These are phyloP conservation scores for Linnaemya tessellans DNA, from an alignment of 2,888 invertebrate genomes.

Conservation along the genomic window DNA sequence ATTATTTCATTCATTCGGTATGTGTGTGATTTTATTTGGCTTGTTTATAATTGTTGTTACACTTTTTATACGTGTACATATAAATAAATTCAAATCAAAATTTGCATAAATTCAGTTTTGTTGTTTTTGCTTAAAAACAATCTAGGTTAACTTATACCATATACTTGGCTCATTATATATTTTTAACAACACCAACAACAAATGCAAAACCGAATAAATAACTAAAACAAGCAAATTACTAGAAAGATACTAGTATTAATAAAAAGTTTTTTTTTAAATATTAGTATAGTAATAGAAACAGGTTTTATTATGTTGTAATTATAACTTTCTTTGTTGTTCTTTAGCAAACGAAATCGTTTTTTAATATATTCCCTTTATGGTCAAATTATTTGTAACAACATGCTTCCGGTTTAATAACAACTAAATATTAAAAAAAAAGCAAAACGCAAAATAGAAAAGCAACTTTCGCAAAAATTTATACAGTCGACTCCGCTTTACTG, in stretches of 20 bases:
- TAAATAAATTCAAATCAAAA: conserved; percentile 55
- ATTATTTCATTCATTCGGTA: conserved; percentile 65
- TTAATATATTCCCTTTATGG: conserved; percentile 63
- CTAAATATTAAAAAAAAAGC: not conserved
- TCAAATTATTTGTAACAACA: conserved; percentile 59
- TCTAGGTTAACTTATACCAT: conserved; percentile 70
- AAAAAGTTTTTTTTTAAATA: not conserved
- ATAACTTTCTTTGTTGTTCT: conserved; percentile 51
- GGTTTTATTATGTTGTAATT: conserved; percentile 64
- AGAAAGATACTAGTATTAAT: not conserved
- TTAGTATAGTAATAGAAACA: conserved; percentile 40
- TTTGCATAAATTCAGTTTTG: conserved; percentile 62
- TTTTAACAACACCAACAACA: conserved; percentile 27
- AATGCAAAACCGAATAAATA: not conserved
- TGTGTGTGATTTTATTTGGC: conserved; percentile 43
- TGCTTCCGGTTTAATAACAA: conserved; percentile 49
- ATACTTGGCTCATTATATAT: conserved; percentile 36
- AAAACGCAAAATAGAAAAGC: conserved; percentile 13
- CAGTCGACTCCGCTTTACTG: too few species aligned
- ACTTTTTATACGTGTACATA: conserved; percentile 2
- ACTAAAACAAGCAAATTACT: not conserved
- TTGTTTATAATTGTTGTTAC: conserved; percentile 41
- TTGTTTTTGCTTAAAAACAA: conserved; percentile 56
- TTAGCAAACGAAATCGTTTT: conserved; percentile 21
- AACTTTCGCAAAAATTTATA: conserved; percentile 5